Base-by-base conservation (phyloP, 2,888 invertebrate species). In the Stenodema calcarata region DNA sequence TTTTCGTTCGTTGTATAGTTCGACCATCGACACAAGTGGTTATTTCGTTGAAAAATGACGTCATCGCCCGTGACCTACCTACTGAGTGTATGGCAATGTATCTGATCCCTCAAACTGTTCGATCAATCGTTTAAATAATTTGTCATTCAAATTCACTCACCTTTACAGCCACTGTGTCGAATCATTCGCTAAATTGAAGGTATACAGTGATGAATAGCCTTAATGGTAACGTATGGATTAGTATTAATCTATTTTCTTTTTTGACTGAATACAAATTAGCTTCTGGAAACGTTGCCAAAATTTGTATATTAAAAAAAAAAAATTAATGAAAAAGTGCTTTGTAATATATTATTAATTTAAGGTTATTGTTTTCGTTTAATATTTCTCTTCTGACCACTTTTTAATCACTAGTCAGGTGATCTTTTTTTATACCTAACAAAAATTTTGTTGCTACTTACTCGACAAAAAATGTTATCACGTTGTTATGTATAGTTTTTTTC, bases 271-370 rank as follows among this genome's bases (percentile, higher is more conserved):
- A 73, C 73, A 18, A 35, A 73, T 73, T 73, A 30, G 30, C 73
- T 35, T 41, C 30, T 35, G 73, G 18, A 73, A 73, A 73, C 30
- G 73, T 35, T 73, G 73, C 73, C 73, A 73, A 73, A 73, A 35
- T 30, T 30, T 73, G 73, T 73, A 73, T 73, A 73, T 73, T 73
- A 35, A 18, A 16, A 16, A 41, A n/a, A 41, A 30, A 35, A 35
- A 11, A 62, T 62, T 62, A 62, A 62, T 62, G 6, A 16, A 50
- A 23, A 62, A 62, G 62, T 73, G 73, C 73, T 73, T 73, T 73
- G 73, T 73, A 73, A 73, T 73, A 73, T 73, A 73, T 35, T 73
- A 73, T 73, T n/a, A n/a, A n/a, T n/a, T 73, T 73, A 73, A 73
- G 35, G 14, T 73, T 30, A 30, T 62, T n/a, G 35, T 70, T 70